Percentiles rank a stretch among this genome's conserved stretches.
phyloP scores from a whole-genome alignment of 2,797 vertebrate species.

The Geotria australis region DNA sequence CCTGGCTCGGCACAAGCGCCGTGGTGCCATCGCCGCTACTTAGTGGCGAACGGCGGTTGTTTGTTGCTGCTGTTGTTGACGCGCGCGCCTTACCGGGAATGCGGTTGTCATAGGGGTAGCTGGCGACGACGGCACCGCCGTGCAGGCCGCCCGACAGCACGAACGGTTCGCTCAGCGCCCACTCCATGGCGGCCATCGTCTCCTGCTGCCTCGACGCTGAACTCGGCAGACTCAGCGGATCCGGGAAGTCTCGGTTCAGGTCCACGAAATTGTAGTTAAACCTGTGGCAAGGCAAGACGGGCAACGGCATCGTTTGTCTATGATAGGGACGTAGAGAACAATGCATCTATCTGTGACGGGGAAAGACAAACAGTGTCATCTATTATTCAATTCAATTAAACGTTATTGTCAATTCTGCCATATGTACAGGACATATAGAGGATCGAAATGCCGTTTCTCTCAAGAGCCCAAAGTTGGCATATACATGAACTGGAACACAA shows the following conservation, averaged over 20 bases:
- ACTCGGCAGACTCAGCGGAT: conserved; percentile 6
- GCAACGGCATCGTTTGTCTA: too few relatives aligned
- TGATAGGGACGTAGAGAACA: too few relatives aligned
- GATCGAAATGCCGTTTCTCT: too few relatives aligned
- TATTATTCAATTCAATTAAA: not conserved
- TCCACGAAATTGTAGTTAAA: conserved; percentile 33
- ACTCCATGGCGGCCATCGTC: conserved; percentile 44
- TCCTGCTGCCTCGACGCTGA: conserved; percentile 23
- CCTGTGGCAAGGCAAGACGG: conserved; percentile 18
- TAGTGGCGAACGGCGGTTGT: too few relatives aligned
- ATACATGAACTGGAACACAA: too few relatives aligned
- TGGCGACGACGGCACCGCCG: conserved; percentile 63
- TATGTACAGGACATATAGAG: not conserved
- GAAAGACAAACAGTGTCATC: too few relatives aligned
- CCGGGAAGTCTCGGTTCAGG: conserved; percentile 72
- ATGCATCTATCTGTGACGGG: too few relatives aligned
- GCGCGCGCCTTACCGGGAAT: conserved; percentile 5
- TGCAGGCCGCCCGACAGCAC: conserved; percentile 81
- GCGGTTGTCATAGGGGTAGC: conserved; percentile 67
- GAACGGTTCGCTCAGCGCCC: conserved; percentile 41
- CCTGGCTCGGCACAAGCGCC: too few relatives aligned
- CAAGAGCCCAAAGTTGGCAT: too few relatives aligned
- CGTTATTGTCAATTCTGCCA: too few relatives aligned
- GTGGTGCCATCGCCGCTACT: too few relatives aligned
- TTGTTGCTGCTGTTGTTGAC: too few relatives aligned